Evolutionary conservation across 1,140 invertebrate species (phyloP), one percentile per base, ranked within the genome.

Genomic region (Brachionus asplanchnoidis): DNA sequence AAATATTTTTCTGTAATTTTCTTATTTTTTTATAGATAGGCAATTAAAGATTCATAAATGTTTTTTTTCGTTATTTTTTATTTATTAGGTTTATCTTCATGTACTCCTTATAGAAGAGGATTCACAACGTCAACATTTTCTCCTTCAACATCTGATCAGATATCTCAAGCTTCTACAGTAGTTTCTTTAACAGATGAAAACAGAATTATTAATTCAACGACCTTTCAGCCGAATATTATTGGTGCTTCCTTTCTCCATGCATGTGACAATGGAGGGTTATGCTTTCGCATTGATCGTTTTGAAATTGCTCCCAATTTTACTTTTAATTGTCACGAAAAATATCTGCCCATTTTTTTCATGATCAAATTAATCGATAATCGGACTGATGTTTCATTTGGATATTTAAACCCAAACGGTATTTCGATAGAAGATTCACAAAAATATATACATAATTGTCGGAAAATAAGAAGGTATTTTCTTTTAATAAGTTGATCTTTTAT

Each of bases 241-340:
- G 65, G 65, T 68, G 20, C 65, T 46, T 46, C 42, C 42, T 46
- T 46, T 46, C 42, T 46, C 1, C 42, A 46, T 46, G 42, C 42
- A 46, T 46, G 42, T 46, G 42, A 46, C 42, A 46, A 46, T 46
- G 42, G 42, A 46, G 42, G 42, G 42, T 46, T 46, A 46, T 46
- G 42, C 42, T 46, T 46, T 46, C 42, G 42, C 20, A 68, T 68
- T 68, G 28, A 68, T 68, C 65, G 65, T 28, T 36, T 68, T 68
- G 65, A 68, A 28, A 68, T 68, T 8, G 20, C 65, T 26, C 28
- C 65, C 5, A 68, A 68, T 68, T 68, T 26, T 68, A 26, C 65
- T 68, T 68, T 68, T 68, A 68, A 68, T 68, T 68, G 65, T 68
- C 28, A 68, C 23, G 65, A 68, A 68, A 28, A 68, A 23, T 68